Base-by-base conservation (phyloP, 2,113 vertebrate genomes). In the Ochotona curzoniae region DNA sequence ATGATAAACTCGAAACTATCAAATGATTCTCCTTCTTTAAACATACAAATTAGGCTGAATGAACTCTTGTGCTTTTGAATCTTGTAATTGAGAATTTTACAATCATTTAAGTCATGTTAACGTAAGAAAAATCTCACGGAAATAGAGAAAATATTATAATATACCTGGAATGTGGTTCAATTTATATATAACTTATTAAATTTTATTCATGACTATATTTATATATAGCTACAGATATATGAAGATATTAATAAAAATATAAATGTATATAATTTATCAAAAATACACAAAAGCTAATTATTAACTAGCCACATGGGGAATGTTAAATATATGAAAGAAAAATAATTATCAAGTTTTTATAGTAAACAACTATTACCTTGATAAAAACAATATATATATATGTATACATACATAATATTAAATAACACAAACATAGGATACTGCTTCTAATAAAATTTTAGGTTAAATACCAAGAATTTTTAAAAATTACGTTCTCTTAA, bases 181-280 rank as follows among this genome's bases (percentile, higher is more conserved):
- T 84, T 57, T 84, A 91, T 9, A 89, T 80, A 66, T 30, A 94
- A 93, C 51, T 69, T 13, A 95, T 83, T 51, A 28, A 35, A 92
- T 82, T 92, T 66, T 49, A 57, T 67, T 69, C 87, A 93, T 74
- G 32, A 49, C 32, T 89, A 32, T 12, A 30, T 13, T 38, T 44
- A n/a, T 28, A 9, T 49, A 5, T 28, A 66, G 7, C 84, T 35
- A 35, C 47, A 15, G 23, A 10, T 8, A 35, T 61, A 4, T 20
- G 21, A 4, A 26, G 30, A 78, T 44, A 44, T 66, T 54, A n/a
- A 30, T 44, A 21, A 26, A 32, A 69, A 76, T 85, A 9, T 70
- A 78, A 5, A n/a, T 70, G 20, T 76, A 8, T 35, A 7, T 74
- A 71, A 61, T 18, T 47, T 26, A 83, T 84, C 54, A 85, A 63